A percentile compares a stretch with the other conserved stretches of the same genome.
Conservation (phyloP, 2,113 vertebrate species). For the Etia nguti region DNA sequence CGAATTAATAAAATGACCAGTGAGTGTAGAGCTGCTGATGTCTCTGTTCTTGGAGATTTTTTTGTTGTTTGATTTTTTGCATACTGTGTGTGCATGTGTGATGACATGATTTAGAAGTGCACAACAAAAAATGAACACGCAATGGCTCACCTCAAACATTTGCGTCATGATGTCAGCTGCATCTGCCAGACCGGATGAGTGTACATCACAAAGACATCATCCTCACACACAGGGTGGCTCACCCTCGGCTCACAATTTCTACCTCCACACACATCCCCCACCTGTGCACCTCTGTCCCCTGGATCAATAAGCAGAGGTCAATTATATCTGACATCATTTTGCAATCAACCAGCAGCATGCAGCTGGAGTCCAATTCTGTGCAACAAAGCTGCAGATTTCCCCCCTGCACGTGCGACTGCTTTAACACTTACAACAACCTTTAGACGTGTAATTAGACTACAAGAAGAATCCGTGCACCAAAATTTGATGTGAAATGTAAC, state of each 20-base stretch:
- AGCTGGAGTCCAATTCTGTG: not conserved
- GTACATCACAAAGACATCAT: not conserved
- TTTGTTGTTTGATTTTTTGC: not conserved
- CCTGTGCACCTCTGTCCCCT: not conserved
- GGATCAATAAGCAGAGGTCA: conserved; percentile 59
- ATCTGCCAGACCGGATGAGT: not conserved
- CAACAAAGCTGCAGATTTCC: not conserved
- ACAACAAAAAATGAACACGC: not conserved
- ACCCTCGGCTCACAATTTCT: not conserved
- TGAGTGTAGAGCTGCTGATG: not conserved
- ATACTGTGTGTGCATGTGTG: not conserved
- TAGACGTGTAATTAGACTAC: not conserved
- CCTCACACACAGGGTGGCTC: not conserved
- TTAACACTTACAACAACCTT: not conserved
- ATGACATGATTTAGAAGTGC: not conserved
- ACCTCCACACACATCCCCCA: not conserved
- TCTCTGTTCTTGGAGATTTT: not conserved
- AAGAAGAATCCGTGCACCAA: not conserved
- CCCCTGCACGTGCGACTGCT: not conserved
- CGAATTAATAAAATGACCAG: not conserved
- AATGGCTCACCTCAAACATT: not conserved
- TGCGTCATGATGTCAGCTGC: not conserved
- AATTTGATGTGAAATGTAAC: not conserved
- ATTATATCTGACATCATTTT: conserved; percentile 57
- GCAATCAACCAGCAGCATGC: conserved; percentile 26